Conservation (phyloP, 2,888 invertebrate genomes). For the Eupithecia dodoneata region DNA sequence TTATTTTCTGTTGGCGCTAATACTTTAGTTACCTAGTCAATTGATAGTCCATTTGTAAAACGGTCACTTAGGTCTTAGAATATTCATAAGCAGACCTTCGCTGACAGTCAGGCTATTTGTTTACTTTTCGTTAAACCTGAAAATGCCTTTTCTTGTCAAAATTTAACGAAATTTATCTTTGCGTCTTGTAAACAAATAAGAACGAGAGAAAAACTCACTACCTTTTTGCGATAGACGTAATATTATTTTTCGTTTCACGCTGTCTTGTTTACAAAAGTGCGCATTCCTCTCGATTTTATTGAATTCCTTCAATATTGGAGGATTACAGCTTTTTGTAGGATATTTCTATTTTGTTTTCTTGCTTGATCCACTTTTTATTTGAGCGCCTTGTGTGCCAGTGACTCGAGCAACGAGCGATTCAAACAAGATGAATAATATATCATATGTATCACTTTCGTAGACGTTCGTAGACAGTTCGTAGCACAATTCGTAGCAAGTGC, state of each 20-base stretch:
- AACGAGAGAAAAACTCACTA: neutral
- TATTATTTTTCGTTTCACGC: neutral
- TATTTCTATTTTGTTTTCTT: slow-evolving; percentile 1
- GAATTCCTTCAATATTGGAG: neutral
- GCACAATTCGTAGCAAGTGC: slow-evolving; percentile 1
- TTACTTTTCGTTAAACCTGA: neutral
- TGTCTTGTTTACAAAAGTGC: slow-evolving; percentile 10
- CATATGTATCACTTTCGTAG: neutral
- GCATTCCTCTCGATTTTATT: neutral
- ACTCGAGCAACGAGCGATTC: slow-evolving; percentile 5
- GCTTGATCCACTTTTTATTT: neutral
- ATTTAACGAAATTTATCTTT: neutral
- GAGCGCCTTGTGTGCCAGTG: neutral
- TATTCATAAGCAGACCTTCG: neutral
- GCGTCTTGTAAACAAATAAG: slow-evolving; percentile 6
- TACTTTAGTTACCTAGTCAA: neutral
- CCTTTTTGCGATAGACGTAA: neutral
- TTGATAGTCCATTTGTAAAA: slow-evolving; percentile 2
- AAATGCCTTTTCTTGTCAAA: neutral
- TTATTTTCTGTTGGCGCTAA: neutral
- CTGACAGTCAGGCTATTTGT: neutral
- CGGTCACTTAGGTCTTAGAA: neutral
- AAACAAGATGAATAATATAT: slow-evolving; percentile 2
- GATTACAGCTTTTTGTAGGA: neutral
- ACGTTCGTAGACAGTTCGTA: neutral